A percentile compares a stretch with the other conserved stretches of the same genome.
phyloP scores from a whole-genome alignment of 2,888 invertebrate species.

The Strigamia maritima region DNA sequence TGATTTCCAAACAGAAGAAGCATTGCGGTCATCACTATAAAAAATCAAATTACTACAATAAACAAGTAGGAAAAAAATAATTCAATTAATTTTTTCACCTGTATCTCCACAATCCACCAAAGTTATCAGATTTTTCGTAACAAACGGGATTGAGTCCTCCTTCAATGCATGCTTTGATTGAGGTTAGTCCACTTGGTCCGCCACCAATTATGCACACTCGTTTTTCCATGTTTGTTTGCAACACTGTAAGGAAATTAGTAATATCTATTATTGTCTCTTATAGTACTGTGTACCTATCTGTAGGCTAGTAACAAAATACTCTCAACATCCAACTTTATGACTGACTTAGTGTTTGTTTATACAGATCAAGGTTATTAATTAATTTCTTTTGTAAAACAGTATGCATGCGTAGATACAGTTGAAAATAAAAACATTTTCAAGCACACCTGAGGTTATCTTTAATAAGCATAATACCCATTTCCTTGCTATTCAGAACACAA shows the following conservation, averaged over 20 bases:
- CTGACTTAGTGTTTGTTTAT: too few species aligned
- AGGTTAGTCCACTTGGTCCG: conserved; percentile 52
- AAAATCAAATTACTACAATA: background rate
- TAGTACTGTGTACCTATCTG: too few species aligned
- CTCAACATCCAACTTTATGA: too few species aligned
- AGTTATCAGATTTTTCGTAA: conserved; percentile 49
- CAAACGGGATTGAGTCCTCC: conserved; percentile 50
- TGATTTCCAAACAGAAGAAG: conserved; percentile 40
- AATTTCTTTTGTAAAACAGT: too few species aligned
- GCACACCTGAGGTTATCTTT: too few species aligned
- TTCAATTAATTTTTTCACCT: conserved; percentile 33
- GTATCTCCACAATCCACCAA: conserved; percentile 51
- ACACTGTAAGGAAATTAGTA: background rate
- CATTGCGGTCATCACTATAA: conserved; percentile 41
- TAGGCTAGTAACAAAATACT: too few species aligned
- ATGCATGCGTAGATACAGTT: too few species aligned
- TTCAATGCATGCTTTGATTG: conserved; percentile 51
- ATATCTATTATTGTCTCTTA: too few species aligned
- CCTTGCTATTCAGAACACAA: too few species aligned
- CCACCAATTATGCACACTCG: conserved; percentile 50
- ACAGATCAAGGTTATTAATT: too few species aligned
- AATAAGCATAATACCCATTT: too few species aligned
- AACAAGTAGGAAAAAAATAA: background rate
- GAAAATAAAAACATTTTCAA: too few species aligned
- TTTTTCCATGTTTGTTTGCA: background rate